phyloP scores from a whole-genome alignment of 2,888 invertebrate species.

The Ichneumoninae sp. region DNA sequence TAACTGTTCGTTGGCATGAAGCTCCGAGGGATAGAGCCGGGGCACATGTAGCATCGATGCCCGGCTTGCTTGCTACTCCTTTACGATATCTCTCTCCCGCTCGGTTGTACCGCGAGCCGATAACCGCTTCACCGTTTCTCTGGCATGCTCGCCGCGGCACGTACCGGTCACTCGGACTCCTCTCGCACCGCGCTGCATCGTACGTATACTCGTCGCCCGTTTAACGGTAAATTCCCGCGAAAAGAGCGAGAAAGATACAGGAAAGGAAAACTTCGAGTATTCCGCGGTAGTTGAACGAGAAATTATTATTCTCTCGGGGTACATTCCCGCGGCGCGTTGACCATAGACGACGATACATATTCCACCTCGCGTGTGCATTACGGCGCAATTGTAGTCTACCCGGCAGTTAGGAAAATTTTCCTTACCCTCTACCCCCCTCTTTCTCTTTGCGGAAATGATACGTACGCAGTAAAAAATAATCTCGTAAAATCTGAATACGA shows the following conservation, averaged over 20 bases:
- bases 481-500: too few species aligned
- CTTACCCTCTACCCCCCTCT: neutral
- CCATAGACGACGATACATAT: constrained; percentile 18
- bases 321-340: constrained; percentile 1
- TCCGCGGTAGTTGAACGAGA: constrained; percentile 24
- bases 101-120: constrained; percentile 5
- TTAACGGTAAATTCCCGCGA: constrained; percentile 57
- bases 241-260: constrained; percentile 46
- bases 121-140: constrained; percentile 51
- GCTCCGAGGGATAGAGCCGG: constrained; percentile 67
- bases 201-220: constrained; percentile 14
- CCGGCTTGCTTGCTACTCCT: constrained; percentile 9
- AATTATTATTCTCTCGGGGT: constrained; percentile 55
- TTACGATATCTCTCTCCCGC: constrained; percentile 35
- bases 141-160: constrained; percentile 27
- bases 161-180: constrained; percentile 47
- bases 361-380: constrained; percentile 1
- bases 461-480: neutral
- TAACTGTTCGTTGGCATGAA: constrained; percentile 83
- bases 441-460: neutral
- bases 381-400: constrained; percentile 13
- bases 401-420: neutral
- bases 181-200: neutral
- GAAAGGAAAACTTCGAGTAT: constrained; percentile 43
- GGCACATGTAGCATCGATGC: constrained; percentile 50